A percentile compares a stretch with the other conserved stretches of the same genome.
These are phyloP conservation scores for Nibea coibor DNA, from an alignment of 2,113 vertebrate species.

Conservation along the genomic window DNA sequence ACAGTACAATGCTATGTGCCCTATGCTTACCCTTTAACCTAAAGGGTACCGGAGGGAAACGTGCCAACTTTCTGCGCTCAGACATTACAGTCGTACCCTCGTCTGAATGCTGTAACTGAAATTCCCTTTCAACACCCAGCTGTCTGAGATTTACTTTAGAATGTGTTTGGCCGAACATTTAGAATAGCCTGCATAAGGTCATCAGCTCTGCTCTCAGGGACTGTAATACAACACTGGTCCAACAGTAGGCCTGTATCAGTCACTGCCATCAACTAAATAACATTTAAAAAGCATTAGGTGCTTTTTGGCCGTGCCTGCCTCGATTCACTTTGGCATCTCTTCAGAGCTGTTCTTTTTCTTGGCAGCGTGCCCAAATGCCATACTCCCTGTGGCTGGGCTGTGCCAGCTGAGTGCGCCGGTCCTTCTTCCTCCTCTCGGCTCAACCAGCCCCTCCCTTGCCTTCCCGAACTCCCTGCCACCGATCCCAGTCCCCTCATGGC, in stretches of 20 bases:
- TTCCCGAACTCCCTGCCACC: slow-evolving; percentile 14
- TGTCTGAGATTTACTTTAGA: slow-evolving; percentile 72
- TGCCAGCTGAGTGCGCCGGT: slow-evolving; percentile 79
- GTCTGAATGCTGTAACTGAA: slow-evolving; percentile 60
- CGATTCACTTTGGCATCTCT: slow-evolving; percentile 69
- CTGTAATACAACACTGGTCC: slow-evolving; percentile 66
- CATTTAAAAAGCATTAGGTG: slow-evolving; percentile 82
- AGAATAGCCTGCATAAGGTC: slow-evolving; percentile 70
- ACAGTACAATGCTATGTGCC: slow-evolving; percentile 48
- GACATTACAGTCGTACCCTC: slow-evolving; percentile 47
- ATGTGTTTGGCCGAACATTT: slow-evolving; percentile 70
- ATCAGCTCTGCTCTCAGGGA: slow-evolving; percentile 66
- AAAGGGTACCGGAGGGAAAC: slow-evolving; percentile 58
- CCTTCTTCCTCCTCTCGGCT: slow-evolving; percentile 44
- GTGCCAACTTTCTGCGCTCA: slow-evolving; percentile 53
- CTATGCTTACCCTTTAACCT: slow-evolving; percentile 68
- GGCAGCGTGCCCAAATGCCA: slow-evolving; percentile 77
- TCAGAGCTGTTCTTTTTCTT: slow-evolving; percentile 77
- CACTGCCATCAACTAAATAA: slow-evolving; percentile 80
- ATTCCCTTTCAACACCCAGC: slow-evolving; percentile 73
- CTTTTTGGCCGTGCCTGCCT: slow-evolving; percentile 68
- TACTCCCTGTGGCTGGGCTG: slow-evolving; percentile 62
- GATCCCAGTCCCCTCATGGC: slow-evolving; percentile 38
- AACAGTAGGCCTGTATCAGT: slow-evolving; percentile 62
- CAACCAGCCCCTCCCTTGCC: slow-evolving; percentile 21